phyloP scores from a whole-genome alignment of 2,113 vertebrate species.

The Datnioides undecimradiatus region DNA sequence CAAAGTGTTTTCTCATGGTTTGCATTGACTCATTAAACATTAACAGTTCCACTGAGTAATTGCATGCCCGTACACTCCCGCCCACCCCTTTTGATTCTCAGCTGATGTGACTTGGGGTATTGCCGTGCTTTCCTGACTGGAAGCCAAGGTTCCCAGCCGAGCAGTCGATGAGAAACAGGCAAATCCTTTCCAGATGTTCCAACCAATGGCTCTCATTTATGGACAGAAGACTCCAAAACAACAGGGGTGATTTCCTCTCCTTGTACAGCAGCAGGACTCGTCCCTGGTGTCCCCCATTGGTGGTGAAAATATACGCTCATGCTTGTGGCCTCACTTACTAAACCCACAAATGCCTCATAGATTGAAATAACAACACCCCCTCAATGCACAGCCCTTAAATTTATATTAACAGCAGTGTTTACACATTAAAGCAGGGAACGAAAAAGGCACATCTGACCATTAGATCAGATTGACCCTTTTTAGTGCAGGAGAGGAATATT shows the following conservation, averaged over 20 bases:
- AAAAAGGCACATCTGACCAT: conserved; percentile 15
- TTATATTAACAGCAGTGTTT: conserved; percentile 23
- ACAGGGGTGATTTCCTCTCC: conserved; percentile 45
- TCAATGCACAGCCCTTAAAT: conserved; percentile 11
- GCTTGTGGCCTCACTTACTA: conserved; percentile 25
- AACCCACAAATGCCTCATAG: conserved; percentile 14
- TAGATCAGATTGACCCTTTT: conserved; percentile 11
- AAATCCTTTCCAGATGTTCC: conserved; percentile 81
- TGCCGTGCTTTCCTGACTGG: conserved; percentile 54
- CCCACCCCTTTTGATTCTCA: conserved; percentile 52
- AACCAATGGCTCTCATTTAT: conserved; percentile 58
- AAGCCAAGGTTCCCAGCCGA: conserved; percentile 64
- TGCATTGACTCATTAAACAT: conserved; percentile 47
- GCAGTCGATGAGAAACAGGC: conserved; percentile 72
- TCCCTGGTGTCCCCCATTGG: conserved; percentile 18
- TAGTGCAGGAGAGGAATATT: conserved; percentile 25
- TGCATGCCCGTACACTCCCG: conserved; percentile 6
- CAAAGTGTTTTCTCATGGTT: conserved; percentile 59
- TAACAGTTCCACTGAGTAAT: conserved; percentile 46
- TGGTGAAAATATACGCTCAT: conserved; percentile 41
- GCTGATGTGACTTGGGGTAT: conserved; percentile 58
- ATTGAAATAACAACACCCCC: conserved; percentile 41
- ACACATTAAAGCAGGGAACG: neutral
- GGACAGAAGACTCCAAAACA: conserved; percentile 20
- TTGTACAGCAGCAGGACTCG: conserved; percentile 34